Evolutionary conservation across 2,797 vertebrate genomes (phyloP).

Genomic region (Meriones psammophilus): DNA sequence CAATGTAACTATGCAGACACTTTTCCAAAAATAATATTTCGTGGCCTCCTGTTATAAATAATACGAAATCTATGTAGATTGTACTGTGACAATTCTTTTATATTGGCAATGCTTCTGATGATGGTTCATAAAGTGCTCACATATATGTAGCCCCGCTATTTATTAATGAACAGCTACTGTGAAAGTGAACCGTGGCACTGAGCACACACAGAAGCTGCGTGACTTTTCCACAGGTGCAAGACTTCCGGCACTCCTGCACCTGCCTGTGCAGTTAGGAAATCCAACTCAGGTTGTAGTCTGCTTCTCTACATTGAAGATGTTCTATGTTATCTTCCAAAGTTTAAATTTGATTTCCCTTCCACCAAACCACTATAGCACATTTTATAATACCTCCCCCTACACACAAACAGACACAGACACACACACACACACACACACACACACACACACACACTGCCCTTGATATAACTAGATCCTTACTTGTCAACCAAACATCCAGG

Average conservation of each 20-base stretch:
- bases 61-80: not conserved
- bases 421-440: not conserved
- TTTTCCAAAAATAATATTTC: not conserved
- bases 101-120: not conserved
- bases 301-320: not conserved
- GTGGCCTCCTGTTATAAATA: not conserved
- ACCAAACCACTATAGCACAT: not conserved
- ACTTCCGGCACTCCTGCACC: not conserved
- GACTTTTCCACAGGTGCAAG: not conserved
- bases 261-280: not conserved
- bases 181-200: not conserved
- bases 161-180: not conserved
- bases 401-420: not conserved
- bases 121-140: not conserved
- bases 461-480: not conserved
- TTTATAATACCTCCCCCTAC: not conserved
- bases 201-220: not conserved
- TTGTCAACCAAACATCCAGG: not conserved
- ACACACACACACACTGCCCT: not conserved
- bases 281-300: not conserved
- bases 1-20: not conserved
- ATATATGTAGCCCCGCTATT: not conserved
- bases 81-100: not conserved
- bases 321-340: not conserved
- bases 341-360: not conserved